Evolutionary conservation across 2,113 vertebrate genomes (phyloP).

Genomic region (Synchiropus splendidus): DNA sequence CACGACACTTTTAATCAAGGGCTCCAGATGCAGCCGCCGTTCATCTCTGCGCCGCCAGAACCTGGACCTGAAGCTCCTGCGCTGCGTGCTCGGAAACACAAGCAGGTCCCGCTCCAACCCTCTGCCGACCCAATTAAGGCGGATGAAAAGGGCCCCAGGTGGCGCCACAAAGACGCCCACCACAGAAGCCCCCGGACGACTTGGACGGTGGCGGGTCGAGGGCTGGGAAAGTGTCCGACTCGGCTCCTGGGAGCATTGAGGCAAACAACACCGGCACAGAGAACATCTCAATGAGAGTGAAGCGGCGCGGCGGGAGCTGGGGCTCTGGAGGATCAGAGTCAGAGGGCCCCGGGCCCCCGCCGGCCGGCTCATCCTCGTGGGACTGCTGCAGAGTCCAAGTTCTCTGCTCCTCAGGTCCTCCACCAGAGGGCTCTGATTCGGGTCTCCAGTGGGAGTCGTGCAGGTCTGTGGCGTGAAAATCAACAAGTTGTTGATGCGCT

Average conservation of each 20-base stretch:
- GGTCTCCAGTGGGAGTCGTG: too few relatives aligned
- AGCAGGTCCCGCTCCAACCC: too few relatives aligned
- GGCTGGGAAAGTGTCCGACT: slow-evolving; percentile 53
- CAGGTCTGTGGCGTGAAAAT: too few relatives aligned
- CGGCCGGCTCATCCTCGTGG: too few relatives aligned
- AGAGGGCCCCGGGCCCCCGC: too few relatives aligned
- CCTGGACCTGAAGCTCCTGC: slow-evolving; percentile 12
- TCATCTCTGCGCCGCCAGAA: slow-evolving; percentile 10
- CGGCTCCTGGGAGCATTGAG: slow-evolving; percentile 44
- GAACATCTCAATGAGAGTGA: slow-evolving; percentile 22
- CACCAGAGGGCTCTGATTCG: too few relatives aligned
- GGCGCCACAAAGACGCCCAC: slow-evolving; percentile 54
- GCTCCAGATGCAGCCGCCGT: neutral
- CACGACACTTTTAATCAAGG: slow-evolving; percentile 1
- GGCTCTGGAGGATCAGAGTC: too few relatives aligned
- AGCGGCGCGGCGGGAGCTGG: neutral
- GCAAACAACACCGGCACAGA: slow-evolving; percentile 44
- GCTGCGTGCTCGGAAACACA: slow-evolving; percentile 47
- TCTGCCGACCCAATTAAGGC: slow-evolving; percentile 69
- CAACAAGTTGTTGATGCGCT: too few relatives aligned
- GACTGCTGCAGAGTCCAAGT: too few relatives aligned
- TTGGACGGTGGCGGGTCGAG: slow-evolving; percentile 48
- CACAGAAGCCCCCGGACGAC: neutral
- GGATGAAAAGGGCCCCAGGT: slow-evolving; percentile 69
- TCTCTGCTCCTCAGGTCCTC: too few relatives aligned